Base-by-base conservation (phyloP, 2,113 vertebrate genomes). In the Aleadryas rufinucha region DNA sequence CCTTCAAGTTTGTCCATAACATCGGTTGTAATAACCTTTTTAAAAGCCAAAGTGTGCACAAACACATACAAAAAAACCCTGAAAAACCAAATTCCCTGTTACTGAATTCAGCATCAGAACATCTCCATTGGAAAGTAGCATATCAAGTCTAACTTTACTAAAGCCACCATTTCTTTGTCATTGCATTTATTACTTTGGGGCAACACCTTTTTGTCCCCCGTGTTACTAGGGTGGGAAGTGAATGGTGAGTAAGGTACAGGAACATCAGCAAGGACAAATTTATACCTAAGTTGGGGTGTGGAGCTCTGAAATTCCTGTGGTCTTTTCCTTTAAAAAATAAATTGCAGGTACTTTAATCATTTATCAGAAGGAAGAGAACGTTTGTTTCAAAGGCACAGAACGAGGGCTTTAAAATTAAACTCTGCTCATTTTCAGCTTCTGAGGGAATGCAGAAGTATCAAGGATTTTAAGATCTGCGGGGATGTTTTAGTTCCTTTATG, bases 1-100 rank as follows among this genome's bases (percentile, higher is more conserved):
- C 96, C 96, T 97, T 95, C 88, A 93, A 94, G 96, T 97, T 94
- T 97, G 93, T 95, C 97, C 91, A 91, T 97, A 97, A 96, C 96
- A 86, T 89, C 78, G 95, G 93, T 96, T 96, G 96, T 74, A 54
- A 33, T 97, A 97, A 97, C 91, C 96, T 97, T 94, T 94, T 83
- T 52, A 96, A 97, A 97, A 94, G 70, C 57, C 84, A 82, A 93
- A 91, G 30, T 20, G 11, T 65, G 31, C 28, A 23, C 54, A 52
- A 5, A 44, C n/a, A 88, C 13, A 33, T 17, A 16, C 24, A 31
- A 11, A 23, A 33, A 19, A 2, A 0, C 6, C 9, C 68, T 33
- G 52, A 92, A 88, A 96, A 91, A 72, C 37, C 45, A 56, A 41
- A 56, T 26, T 95, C 53, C 65, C 79, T 86, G 66, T 87, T 95